Conservation (phyloP, 2,888 invertebrate species). For the Icerya purchasi region DNA sequence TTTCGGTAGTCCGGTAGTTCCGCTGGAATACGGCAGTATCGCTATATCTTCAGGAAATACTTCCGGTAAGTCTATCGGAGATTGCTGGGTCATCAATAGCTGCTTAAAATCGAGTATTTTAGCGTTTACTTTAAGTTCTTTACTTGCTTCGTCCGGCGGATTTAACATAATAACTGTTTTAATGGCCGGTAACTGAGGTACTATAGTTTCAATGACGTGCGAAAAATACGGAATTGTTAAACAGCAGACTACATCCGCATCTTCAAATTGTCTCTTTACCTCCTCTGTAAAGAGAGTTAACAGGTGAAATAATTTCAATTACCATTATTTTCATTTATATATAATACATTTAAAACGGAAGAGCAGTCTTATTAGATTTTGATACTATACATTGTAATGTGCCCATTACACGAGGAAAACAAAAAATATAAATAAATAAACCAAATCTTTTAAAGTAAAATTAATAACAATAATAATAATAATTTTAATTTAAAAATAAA, state of each 20-base stretch:
- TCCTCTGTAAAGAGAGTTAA: slow-evolving; percentile 31
- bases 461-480: too few relatives aligned
- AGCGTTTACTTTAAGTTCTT: slow-evolving; percentile 11
- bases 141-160: slow-evolving; percentile 32
- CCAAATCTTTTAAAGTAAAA: too few relatives aligned
- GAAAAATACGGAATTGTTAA: slow-evolving; percentile 39
- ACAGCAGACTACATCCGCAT: slow-evolving; percentile 39
- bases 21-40: slow-evolving; percentile 37
- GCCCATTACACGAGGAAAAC: too few relatives aligned
- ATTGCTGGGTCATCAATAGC: slow-evolving; percentile 13
- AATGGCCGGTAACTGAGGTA: slow-evolving; percentile 33
- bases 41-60: slow-evolving; percentile 23
- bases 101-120: slow-evolving; percentile 16
- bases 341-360: too few relatives aligned
- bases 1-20: slow-evolving; percentile 64
- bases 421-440: too few relatives aligned
- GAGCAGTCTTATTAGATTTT: too few relatives aligned
- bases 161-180: slow-evolving; percentile 40
- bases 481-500: too few relatives aligned
- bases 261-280: slow-evolving; percentile 37
- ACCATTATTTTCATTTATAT: too few relatives aligned
- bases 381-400: too few relatives aligned
- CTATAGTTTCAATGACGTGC: slow-evolving; percentile 35
- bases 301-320: background rate
- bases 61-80: slow-evolving; percentile 23